A percentile compares a stretch with the other conserved stretches of the same genome.
phyloP scores from a whole-genome alignment of 1,140 invertebrate species.

The Meloidogyne exigua region DNA sequence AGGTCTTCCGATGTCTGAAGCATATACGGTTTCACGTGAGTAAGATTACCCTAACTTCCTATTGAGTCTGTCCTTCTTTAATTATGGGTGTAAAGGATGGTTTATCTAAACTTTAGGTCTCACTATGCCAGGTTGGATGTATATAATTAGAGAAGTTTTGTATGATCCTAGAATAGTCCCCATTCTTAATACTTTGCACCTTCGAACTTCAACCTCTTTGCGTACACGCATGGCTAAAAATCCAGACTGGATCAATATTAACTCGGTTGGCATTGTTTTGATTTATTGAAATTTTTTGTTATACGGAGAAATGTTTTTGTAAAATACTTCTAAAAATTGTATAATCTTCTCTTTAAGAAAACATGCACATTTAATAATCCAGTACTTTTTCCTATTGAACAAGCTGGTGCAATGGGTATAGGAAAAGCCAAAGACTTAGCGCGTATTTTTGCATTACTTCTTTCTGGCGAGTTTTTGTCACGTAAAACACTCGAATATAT shows the following conservation, averaged over 20 bases:
- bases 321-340: not conserved
- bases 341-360: too few species aligned
- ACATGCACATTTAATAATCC: slow-evolving; percentile 55
- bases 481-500: slow-evolving; percentile 43
- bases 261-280: not conserved
- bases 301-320: too few species aligned
- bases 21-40: slow-evolving; percentile 49
- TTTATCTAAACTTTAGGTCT: slow-evolving; percentile 6
- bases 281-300: too few species aligned
- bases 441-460: slow-evolving; percentile 49
- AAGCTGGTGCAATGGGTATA: slow-evolving; percentile 56
- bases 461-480: slow-evolving; percentile 52
- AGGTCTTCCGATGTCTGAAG: slow-evolving; percentile 42
- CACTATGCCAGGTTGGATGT: slow-evolving; percentile 35
- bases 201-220: slow-evolving; percentile 33
- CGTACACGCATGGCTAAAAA: slow-evolving; percentile 40
- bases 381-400: slow-evolving; percentile 50
- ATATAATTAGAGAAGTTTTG: slow-evolving; percentile 49
- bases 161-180: slow-evolving; percentile 56
- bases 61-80: too few species aligned
- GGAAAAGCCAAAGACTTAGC: slow-evolving; percentile 53
- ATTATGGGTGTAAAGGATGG: too few species aligned
- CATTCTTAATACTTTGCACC: slow-evolving; percentile 40
- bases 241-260: slow-evolving; percentile 50
- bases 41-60: too few species aligned